phyloP scores from a whole-genome alignment of 2,113 vertebrate genomes.

The Bufo bufo region DNA sequence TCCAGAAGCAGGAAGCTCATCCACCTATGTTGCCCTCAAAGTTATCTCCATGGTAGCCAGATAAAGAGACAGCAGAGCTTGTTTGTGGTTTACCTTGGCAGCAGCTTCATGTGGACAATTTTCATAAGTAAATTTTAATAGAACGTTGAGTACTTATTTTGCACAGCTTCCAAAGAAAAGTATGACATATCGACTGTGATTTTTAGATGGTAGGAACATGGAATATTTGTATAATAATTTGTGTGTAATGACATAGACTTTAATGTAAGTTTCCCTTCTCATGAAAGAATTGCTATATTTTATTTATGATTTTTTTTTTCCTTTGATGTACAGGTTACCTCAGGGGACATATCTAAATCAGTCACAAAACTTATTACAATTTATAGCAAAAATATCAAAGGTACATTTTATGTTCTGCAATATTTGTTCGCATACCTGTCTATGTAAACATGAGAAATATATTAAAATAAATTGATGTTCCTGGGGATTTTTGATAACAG shows the following conservation, averaged over 20 bases:
- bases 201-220: neutral
- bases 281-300: slow-evolving; percentile 2
- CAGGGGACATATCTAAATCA: neutral
- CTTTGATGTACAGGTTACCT: slow-evolving; percentile 30
- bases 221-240: neutral
- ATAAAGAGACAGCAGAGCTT: too few species aligned
- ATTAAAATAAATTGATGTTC: neutral
- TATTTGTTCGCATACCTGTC: neutral
- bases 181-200: neutral
- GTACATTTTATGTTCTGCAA: neutral
- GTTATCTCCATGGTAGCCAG: too few species aligned
- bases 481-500: neutral
- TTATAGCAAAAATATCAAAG: slow-evolving; percentile 3
- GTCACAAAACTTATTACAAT: neutral
- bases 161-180: neutral
- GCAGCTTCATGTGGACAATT: too few species aligned
- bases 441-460: neutral
- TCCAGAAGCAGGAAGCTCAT: too few species aligned
- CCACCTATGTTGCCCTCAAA: too few species aligned
- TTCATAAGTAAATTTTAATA: neutral
- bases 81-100: too few species aligned
- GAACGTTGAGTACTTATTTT: neutral
- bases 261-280: neutral
- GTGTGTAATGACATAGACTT: neutral
- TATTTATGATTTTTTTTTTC: neutral